phyloP scores from a whole-genome alignment of 1,140 invertebrate species.

The Orussus abietinus region DNA sequence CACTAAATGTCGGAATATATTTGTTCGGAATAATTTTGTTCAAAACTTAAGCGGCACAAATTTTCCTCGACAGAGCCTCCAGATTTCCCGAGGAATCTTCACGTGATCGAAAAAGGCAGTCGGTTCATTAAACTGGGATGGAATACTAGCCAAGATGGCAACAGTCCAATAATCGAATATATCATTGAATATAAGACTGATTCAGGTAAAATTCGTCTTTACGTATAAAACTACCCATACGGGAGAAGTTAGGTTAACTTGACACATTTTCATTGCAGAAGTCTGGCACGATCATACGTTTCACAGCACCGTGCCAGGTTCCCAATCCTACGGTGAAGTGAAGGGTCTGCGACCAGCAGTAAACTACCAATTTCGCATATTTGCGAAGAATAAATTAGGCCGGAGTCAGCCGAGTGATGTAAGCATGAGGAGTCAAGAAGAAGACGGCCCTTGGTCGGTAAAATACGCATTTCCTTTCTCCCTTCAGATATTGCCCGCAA shows the following conservation, averaged over 20 bases:
- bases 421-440: constrained; percentile 32
- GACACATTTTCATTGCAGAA: constrained; percentile 52
- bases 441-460: not conserved
- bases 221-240: too few species aligned
- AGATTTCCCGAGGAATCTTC: constrained; percentile 79
- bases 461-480: not conserved
- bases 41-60: too few species aligned
- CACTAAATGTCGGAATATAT: too few species aligned
- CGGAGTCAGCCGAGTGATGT: constrained; percentile 82
- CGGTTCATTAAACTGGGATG: constrained; percentile 76
- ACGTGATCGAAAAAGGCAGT: constrained; percentile 76
- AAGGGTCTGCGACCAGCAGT: constrained; percentile 80
- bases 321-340: constrained; percentile 72
- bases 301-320: constrained; percentile 74
- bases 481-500: constrained; percentile 59
- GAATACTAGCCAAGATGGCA: constrained; percentile 79
- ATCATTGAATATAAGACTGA: constrained; percentile 83
- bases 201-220: constrained; percentile 59
- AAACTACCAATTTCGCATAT: constrained; percentile 84
- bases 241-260: too few species aligned
- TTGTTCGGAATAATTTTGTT: too few species aligned
- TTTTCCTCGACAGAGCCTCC: constrained; percentile 76
- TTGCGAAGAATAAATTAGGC: constrained; percentile 84
- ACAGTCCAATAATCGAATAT: constrained; percentile 82
- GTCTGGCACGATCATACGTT: constrained; percentile 71